phyloP scores from a whole-genome alignment of 2,797 vertebrate species.

The Sus cebifrons region DNA sequence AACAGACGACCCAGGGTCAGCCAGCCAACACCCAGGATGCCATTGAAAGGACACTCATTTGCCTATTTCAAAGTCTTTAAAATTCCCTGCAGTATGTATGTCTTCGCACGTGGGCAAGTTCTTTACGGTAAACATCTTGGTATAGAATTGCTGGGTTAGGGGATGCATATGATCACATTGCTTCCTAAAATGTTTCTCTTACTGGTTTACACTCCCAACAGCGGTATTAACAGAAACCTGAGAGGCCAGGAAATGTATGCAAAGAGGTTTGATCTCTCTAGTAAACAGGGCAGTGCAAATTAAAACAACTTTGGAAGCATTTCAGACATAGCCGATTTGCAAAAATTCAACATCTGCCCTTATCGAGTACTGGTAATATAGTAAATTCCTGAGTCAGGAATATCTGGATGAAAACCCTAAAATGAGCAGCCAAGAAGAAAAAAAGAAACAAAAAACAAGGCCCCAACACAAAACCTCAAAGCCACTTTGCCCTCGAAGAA shows the following conservation, averaged over 20 bases:
- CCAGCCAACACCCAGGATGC: background rate
- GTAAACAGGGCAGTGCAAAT: slow-evolving; percentile 36
- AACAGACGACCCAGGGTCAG: background rate
- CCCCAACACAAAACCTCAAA: background rate
- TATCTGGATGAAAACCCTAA: slow-evolving; percentile 6
- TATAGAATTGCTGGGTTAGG: background rate
- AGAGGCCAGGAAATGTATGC: background rate
- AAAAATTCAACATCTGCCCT: background rate
- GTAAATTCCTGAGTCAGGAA: slow-evolving; percentile 13
- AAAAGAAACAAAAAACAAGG: background rate
- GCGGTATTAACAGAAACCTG: background rate
- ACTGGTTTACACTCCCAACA: background rate
- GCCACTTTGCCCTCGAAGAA: background rate
- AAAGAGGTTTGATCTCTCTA: background rate
- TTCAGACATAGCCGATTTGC: background rate
- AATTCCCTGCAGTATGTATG: background rate
- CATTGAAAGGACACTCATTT: background rate
- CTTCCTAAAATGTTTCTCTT: background rate
- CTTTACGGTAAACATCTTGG: background rate
- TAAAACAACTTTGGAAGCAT: background rate
- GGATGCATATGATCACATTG: background rate
- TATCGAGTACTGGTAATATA: background rate
- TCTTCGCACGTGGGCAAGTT: background rate
- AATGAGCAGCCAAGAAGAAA: background rate
- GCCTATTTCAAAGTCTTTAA: background rate